These are phyloP conservation scores for Theristus sp. DNA, from an alignment of 2,888 invertebrate species.

Conservation along the genomic window DNA sequence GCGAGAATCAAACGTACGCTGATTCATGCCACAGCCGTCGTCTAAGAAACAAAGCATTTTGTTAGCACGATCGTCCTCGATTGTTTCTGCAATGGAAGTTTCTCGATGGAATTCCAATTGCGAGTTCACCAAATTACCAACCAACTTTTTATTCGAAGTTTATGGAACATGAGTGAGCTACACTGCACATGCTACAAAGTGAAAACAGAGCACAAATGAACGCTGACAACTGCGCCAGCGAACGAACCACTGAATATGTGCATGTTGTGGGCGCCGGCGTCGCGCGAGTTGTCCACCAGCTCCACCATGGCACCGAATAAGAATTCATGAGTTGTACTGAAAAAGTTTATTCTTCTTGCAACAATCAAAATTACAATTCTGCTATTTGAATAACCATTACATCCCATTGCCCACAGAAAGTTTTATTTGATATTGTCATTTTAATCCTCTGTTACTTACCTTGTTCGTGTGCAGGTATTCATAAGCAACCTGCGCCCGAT, in stretches of 20 bases:
- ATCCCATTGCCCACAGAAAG: too few species aligned
- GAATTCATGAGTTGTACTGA: constrained; percentile 11
- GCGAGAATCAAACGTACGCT: constrained; percentile 22
- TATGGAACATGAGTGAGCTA: too few species aligned
- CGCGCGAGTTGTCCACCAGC: constrained; percentile 36
- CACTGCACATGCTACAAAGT: not conserved
- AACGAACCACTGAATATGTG: constrained; percentile 18
- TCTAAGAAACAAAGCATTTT: constrained; percentile 33
- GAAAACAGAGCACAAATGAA: not conserved
- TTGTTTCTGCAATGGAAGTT: not conserved
- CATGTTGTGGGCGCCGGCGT: constrained; percentile 33
- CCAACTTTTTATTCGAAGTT: too few species aligned
- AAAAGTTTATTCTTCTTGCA: not conserved
- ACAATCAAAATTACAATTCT: too few species aligned
- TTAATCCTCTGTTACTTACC: too few species aligned
- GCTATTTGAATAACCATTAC: too few species aligned
- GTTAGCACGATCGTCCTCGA: constrained; percentile 21
- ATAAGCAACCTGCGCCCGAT: constrained; percentile 9
- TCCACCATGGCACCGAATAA: constrained; percentile 29
- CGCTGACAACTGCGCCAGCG: not conserved
- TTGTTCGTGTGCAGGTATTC: constrained; percentile 10
- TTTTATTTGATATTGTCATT: too few species aligned
- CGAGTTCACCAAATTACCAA: too few species aligned
- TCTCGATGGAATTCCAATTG: too few species aligned
- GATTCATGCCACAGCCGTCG: constrained; percentile 36